A percentile compares a stretch with the other conserved stretches of the same genome.
Evolutionary conservation across 2,888 invertebrate species (phyloP).

Genomic region (Tipula helvola): DNA sequence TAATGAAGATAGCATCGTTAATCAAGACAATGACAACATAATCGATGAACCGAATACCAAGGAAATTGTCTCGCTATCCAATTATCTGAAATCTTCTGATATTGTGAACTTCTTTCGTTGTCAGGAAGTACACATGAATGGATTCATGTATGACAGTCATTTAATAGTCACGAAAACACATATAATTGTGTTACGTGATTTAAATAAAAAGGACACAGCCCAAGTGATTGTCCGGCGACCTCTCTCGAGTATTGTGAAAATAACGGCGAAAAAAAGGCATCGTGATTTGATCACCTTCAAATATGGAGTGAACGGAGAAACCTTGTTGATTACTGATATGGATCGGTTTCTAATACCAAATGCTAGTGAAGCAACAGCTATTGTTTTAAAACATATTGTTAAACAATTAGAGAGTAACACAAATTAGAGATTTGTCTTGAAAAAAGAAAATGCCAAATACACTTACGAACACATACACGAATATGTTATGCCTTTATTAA

Average conservation of each 20-base stretch:
- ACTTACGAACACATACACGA: background rate
- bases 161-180: conserved; percentile 77
- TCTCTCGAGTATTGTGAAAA: conserved; percentile 86
- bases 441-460: background rate
- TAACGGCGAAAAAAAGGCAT: conserved; percentile 89
- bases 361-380: conserved; percentile 77
- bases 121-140: conserved; percentile 82
- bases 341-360: conserved; percentile 87
- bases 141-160: conserved; percentile 78
- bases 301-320: conserved; percentile 77
- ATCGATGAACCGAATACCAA: conserved; percentile 35
- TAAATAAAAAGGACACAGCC: conserved; percentile 65
- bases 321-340: conserved; percentile 73
- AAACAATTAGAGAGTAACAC: conserved; percentile 35
- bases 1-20: conserved; percentile 42
- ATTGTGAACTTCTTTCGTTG: conserved; percentile 80
- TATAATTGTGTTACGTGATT: conserved; percentile 71
- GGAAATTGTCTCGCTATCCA: conserved; percentile 67
- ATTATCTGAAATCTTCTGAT: conserved; percentile 72
- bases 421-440: background rate
- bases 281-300: conserved; percentile 96
- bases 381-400: conserved; percentile 80
- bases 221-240: conserved; percentile 79
- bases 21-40: conserved; percentile 33
- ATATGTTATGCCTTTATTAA: background rate